Conservation (phyloP, 2,888 invertebrate species). For the Chrysotoxum bicinctum region DNA sequence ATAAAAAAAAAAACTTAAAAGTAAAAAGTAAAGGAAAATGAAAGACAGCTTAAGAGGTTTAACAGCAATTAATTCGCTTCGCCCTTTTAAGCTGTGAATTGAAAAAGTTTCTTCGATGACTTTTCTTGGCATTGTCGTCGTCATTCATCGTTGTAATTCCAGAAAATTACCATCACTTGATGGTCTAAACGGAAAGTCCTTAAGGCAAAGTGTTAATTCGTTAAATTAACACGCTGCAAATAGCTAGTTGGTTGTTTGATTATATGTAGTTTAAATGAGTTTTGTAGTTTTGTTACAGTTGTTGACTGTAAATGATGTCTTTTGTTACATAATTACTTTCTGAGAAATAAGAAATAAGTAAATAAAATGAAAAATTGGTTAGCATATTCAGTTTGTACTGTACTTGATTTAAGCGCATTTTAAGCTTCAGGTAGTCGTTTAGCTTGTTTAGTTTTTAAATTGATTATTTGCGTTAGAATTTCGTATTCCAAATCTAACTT, state of each 20-base stretch:
- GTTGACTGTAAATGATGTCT: neutral
- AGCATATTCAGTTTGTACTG: too few relatives aligned
- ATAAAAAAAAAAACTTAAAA: neutral
- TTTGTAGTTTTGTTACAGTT: neutral
- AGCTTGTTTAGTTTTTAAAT: too few relatives aligned
- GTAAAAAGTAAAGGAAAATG: neutral
- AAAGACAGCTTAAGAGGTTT: slow-evolving; percentile 18
- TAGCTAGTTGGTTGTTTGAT: slow-evolving; percentile 10
- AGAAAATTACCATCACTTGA: slow-evolving; percentile 34
- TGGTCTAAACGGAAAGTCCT: slow-evolving; percentile 18
- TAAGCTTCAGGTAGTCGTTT: too few relatives aligned
- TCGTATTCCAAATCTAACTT: too few relatives aligned
- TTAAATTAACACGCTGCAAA: slow-evolving; percentile 45
- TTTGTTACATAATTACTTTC: slow-evolving; percentile 7
- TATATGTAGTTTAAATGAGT: slow-evolving; percentile 46
- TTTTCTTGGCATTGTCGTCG: neutral
- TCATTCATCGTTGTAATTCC: slow-evolving; percentile 8
- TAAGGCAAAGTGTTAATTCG: slow-evolving; percentile 59
- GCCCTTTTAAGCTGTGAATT: slow-evolving; percentile 31
- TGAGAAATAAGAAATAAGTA: neutral
- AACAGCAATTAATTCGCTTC: slow-evolving; percentile 16
- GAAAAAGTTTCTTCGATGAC: slow-evolving; percentile 49
- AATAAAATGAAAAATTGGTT: too few relatives aligned
- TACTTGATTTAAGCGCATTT: too few relatives aligned
- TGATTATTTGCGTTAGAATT: too few relatives aligned